Conservation (phyloP, 2,113 vertebrate genomes). For the Notiomystis cincta region DNA sequence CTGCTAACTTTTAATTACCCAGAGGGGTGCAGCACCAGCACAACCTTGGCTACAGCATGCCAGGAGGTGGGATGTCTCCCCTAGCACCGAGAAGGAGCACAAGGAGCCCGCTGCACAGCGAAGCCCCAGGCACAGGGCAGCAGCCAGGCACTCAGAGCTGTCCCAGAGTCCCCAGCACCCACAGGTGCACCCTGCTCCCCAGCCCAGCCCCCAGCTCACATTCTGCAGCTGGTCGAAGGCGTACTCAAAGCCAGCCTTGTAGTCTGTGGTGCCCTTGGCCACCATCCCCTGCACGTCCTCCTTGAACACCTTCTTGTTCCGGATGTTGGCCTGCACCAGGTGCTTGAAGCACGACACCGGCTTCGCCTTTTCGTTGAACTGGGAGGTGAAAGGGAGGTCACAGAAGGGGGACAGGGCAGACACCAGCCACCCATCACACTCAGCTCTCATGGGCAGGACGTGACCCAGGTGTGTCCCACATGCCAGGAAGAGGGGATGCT, state of each 20-base stretch:
- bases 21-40: neutral
- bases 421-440: rapidly evolving
- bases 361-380: conserved; percentile 96
- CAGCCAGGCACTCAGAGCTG: rapidly evolving
- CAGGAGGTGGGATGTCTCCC: neutral
- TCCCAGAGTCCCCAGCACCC: neutral
- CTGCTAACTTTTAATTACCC: neutral
- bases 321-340: conserved; percentile 94
- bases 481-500: neutral
- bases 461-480: neutral
- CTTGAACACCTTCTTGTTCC: conserved; percentile 99
- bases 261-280: conserved; percentile 95
- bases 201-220: conserved; percentile 74
- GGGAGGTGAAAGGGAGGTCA: neutral
- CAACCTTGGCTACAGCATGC: neutral
- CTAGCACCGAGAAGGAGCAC: neutral
- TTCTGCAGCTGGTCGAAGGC: conserved; percentile 98
- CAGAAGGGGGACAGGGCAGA: neutral
- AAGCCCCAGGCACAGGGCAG: neutral
- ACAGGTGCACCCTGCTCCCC: neutral
- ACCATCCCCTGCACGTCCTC: conserved; percentile 91
- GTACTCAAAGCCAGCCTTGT: conserved; percentile 97
- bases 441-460: rapidly evolving
- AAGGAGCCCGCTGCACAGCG: rapidly evolving
- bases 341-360: conserved; percentile 93